phyloP scores from a whole-genome alignment of 2,888 invertebrate species.

The Apamea monoglypha region DNA sequence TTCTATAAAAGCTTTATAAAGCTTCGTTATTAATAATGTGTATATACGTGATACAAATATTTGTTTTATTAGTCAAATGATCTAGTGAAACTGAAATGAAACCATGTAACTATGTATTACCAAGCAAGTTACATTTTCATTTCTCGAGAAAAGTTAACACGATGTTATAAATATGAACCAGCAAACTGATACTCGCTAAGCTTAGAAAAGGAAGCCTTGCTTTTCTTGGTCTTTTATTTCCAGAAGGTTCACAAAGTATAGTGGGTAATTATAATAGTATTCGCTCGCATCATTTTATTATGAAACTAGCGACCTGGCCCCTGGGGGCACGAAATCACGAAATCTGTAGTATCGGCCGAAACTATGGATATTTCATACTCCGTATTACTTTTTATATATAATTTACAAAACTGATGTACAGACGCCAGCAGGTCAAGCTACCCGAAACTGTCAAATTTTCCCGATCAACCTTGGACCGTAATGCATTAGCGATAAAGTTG shows the following conservation, averaged over 20 bases:
- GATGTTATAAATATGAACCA: background rate
- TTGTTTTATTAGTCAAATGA: background rate
- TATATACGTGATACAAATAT: background rate
- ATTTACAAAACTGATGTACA: no score
- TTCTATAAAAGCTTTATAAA: background rate
- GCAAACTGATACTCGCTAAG: background rate
- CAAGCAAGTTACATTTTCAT: background rate
- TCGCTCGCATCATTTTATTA: background rate
- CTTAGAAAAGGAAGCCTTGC: background rate
- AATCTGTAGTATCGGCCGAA: no score
- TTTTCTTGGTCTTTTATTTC: background rate
- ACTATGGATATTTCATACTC: no score
- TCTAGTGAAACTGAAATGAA: background rate
- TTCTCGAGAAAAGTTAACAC: background rate
- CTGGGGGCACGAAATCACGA: no score
- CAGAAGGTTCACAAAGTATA: background rate
- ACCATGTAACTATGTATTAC: slow-evolving; percentile 4
- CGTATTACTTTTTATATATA: no score
- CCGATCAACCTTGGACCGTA: no score
- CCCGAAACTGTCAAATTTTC: no score
- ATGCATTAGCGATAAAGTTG: no score
- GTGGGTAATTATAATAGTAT: background rate
- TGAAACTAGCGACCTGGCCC: background rate
- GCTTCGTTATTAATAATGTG: no score
- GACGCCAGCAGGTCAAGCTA: no score